A percentile compares a stretch with the other conserved stretches of the same genome.
Conservation (phyloP, 2,797 vertebrate genomes). For the Simalia tracyae region DNA sequence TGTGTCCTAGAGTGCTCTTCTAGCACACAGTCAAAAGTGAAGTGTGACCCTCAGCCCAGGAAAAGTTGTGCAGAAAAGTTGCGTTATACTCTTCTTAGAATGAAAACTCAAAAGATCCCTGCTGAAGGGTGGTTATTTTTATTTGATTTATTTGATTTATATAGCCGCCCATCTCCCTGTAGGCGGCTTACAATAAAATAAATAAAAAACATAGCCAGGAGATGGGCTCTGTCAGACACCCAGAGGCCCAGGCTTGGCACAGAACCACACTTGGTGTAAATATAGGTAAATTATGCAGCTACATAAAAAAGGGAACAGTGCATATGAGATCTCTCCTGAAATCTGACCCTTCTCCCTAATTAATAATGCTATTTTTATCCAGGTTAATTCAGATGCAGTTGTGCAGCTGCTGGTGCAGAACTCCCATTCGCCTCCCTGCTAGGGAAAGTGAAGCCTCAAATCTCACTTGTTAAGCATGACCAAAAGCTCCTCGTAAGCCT, state of each 20-base stretch:
- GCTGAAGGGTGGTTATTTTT: neutral
- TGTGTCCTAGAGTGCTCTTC: neutral
- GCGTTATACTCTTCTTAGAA: neutral
- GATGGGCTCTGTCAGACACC: neutral
- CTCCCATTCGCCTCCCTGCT: neutral
- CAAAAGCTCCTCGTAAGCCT: neutral
- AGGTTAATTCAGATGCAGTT: neutral
- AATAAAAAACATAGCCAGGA: neutral
- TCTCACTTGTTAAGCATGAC: neutral
- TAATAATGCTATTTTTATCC: neutral
- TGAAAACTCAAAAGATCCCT: neutral
- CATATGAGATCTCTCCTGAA: neutral
- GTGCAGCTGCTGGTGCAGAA: neutral
- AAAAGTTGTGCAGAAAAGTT: neutral
- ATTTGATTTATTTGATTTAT: neutral
- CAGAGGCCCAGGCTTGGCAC: neutral
- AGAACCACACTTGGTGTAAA: neutral
- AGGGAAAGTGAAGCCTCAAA: neutral
- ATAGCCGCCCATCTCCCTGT: neutral
- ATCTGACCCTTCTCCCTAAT: neutral
- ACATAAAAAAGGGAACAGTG: neutral
- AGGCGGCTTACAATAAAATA: neutral
- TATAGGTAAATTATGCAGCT: neutral
- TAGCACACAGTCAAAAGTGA: neutral
- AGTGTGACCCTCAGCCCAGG: neutral